Evolutionary conservation across 2,797 vertebrate genomes (phyloP), one percentile per base, ranked within the genome.

Genomic region (Acanthurus tractus): DNA sequence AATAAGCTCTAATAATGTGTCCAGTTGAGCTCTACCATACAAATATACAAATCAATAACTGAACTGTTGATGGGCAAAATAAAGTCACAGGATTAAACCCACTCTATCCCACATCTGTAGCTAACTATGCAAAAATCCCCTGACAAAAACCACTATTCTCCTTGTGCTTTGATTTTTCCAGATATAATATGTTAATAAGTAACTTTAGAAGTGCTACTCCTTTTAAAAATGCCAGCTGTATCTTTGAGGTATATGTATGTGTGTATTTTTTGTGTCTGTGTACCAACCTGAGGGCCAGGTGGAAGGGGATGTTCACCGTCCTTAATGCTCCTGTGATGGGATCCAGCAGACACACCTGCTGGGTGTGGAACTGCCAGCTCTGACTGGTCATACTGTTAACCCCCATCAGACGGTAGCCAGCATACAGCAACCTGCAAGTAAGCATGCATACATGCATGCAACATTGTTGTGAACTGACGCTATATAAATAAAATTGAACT

Each of bases 361-460:
- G 97, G 0, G 97, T 99, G 92, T 99, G 97, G 0, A 97, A 96
- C 88, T 98, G 96, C 98, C 97, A 99, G 34, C 96, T 96, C 79
- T 99, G 97, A 92, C 97, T 99, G 82, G 97, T 99, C 80, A 99
- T 95, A 23, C 97, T 99, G 92, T 99, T 99, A 75, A 99, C 94
- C 54, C 98, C 98, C 97, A 99, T 98, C 88, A 99, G 97, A 92
- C 96, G 97, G 91, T 99, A 99, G 69, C 98, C 98, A 62, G 97
- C 96, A 86, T 98, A 99, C 74, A 99, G 86, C 79, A 99, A 88
- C 83, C 98, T 99, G 87, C 63, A 89, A 44, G 25, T 15, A 8
- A 6, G 44, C 4, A n/a, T n/a, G n/a, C n/a, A n/a, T n/a, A n/a
- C n/a, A n/a, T n/a, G n/a, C n/a, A n/a, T n/a, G n/a, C n/a, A n/a